Conservation (phyloP, 2,888 invertebrate species). For the Andrena fulva region DNA sequence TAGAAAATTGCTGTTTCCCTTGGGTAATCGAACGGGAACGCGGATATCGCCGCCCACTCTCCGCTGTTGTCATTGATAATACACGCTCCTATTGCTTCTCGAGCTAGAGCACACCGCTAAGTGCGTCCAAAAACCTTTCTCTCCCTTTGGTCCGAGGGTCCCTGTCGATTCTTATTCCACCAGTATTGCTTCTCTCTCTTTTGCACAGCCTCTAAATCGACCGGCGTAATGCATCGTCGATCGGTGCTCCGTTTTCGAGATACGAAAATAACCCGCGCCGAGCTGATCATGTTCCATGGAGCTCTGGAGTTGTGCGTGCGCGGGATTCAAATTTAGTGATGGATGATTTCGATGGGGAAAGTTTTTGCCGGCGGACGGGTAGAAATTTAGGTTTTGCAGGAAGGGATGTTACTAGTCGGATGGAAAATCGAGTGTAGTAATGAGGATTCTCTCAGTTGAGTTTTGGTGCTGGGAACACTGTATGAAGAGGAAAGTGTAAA, state of each 20-base stretch:
- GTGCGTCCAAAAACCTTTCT: neutral
- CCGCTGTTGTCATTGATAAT: constrained; percentile 25
- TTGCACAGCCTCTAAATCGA: neutral
- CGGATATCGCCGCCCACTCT: neutral
- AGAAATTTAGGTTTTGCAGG: neutral
- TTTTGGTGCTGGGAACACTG: no score
- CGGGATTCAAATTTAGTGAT: neutral
- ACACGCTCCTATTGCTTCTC: constrained; percentile 4
- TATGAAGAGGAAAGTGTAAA: no score
- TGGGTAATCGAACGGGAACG: neutral
- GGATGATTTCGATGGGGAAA: neutral
- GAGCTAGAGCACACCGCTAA: neutral
- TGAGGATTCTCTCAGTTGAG: no score
- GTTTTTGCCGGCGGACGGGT: neutral
- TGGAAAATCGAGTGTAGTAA: no score
- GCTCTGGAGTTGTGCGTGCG: neutral
- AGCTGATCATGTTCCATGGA: neutral
- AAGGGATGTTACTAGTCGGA: no score
- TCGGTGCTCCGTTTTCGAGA: constrained; percentile 9
- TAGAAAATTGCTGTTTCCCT: constrained; percentile 2
- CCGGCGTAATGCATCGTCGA: constrained; percentile 8
- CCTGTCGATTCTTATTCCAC: neutral
- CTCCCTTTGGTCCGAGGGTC: neutral
- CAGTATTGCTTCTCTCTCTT: neutral
- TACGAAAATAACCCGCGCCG: constrained; percentile 5